Evolutionary conservation across 2,113 vertebrate species (phyloP).

Genomic region (Lagopus muta): DNA sequence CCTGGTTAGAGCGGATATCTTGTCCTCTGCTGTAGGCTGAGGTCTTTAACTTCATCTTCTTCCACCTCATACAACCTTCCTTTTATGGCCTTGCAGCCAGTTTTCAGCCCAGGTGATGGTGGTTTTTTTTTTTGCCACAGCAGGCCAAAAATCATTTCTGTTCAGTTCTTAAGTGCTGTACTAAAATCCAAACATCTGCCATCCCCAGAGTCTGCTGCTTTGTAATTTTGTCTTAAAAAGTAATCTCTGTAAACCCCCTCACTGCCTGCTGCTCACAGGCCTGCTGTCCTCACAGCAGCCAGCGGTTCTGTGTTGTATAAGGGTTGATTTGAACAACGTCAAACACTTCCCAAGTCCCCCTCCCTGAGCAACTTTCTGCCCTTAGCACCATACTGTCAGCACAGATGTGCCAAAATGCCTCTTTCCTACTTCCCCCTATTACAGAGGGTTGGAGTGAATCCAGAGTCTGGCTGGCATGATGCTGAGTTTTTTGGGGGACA

Average conservation of each 20-base stretch:
- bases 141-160: conserved; percentile 21
- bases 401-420: background rate
- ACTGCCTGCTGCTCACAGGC: conserved; percentile 46
- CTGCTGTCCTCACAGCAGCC: conserved; percentile 18
- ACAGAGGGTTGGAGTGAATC: background rate
- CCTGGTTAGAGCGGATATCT: background rate
- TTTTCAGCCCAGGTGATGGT: background rate
- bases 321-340: background rate
- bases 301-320: background rate
- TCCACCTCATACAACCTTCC: background rate
- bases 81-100: conserved; percentile 4
- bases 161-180: conserved; percentile 14
- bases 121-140: background rate
- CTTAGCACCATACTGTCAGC: background rate
- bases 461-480: background rate
- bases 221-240: conserved; percentile 62
- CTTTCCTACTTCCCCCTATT: background rate
- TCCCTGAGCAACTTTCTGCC: background rate
- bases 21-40: background rate
- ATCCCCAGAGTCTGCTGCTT: conserved; percentile 46
- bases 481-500: background rate
- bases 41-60: background rate
- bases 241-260: conserved; percentile 47
- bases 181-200: conserved; percentile 68
- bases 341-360: background rate